phyloP scores from a whole-genome alignment of 2,113 vertebrate species.

The Picathartes gymnocephalus region DNA sequence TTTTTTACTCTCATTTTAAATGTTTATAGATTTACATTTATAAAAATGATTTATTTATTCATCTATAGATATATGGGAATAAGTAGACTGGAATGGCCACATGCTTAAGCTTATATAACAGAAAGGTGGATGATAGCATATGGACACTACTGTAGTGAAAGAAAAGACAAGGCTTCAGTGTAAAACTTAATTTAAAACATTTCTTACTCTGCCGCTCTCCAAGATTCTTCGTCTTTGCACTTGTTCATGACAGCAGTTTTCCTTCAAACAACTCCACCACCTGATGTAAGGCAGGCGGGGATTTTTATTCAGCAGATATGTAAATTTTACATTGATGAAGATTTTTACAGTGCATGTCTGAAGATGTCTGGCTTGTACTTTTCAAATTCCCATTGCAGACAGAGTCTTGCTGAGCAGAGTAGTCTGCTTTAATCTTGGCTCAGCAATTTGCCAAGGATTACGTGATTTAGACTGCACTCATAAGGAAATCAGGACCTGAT shows the following conservation, averaged over 20 bases:
- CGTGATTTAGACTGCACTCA: background rate
- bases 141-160: background rate
- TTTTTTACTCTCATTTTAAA: background rate
- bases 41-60: background rate
- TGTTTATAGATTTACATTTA: background rate
- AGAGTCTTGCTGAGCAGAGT: background rate
- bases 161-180: background rate
- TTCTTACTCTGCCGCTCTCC: background rate
- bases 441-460: constrained; percentile 37
- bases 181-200: background rate
- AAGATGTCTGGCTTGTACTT: background rate
- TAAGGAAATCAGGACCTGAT: background rate
- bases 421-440: constrained; percentile 13
- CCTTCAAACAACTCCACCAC: background rate
- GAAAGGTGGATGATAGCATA: background rate
- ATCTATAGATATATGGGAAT: background rate
- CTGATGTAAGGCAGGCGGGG: background rate
- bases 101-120: background rate
- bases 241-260: background rate
- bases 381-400: background rate
- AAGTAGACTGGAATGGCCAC: background rate
- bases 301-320: background rate
- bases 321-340: constrained; percentile 12
- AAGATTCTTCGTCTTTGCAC: background rate
- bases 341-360: background rate